Percentiles rank a stretch among this genome's conserved stretches.
Conservation (phyloP, 1,140 invertebrate genomes). For the Gryllus bimaculatus region DNA sequence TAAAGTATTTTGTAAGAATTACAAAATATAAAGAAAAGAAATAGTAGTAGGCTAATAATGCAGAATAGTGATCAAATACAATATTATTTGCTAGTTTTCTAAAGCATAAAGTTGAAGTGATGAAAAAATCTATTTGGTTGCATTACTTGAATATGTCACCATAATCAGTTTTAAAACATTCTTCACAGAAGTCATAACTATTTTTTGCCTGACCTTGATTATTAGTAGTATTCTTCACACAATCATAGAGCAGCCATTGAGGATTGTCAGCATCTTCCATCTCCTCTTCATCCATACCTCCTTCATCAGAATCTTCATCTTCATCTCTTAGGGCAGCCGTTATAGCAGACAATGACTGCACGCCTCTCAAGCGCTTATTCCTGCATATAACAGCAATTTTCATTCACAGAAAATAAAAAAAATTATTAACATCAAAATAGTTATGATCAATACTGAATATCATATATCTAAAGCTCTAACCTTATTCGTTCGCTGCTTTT, state of each 20-base stretch:
- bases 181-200: too few relatives aligned
- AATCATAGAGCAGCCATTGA: conserved; percentile 70
- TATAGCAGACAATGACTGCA: conserved; percentile 43
- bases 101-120: too few relatives aligned
- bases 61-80: too few relatives aligned
- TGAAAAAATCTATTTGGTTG: too few relatives aligned
- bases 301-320: conserved; percentile 42
- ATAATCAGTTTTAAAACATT: too few relatives aligned
- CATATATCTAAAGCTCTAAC: conserved; percentile 26
- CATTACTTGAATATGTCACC: too few relatives aligned
- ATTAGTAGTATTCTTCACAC: conserved; percentile 60
- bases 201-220: background rate
- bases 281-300: conserved; percentile 52
- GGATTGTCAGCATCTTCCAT: conserved; percentile 56
- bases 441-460: background rate
- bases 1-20: too few relatives aligned
- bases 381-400: conserved; percentile 25
- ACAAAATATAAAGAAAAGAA: too few relatives aligned
- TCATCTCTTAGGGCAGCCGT: conserved; percentile 49
- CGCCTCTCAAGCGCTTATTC: conserved; percentile 35
- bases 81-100: too few relatives aligned
- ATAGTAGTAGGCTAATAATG: too few relatives aligned
- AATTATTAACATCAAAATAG: background rate
- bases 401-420: background rate
- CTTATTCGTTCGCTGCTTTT: conserved; percentile 50